These are phyloP conservation scores for Phylloscopus collybita DNA, from an alignment of 2,797 vertebrate species.

Conservation along the genomic window DNA sequence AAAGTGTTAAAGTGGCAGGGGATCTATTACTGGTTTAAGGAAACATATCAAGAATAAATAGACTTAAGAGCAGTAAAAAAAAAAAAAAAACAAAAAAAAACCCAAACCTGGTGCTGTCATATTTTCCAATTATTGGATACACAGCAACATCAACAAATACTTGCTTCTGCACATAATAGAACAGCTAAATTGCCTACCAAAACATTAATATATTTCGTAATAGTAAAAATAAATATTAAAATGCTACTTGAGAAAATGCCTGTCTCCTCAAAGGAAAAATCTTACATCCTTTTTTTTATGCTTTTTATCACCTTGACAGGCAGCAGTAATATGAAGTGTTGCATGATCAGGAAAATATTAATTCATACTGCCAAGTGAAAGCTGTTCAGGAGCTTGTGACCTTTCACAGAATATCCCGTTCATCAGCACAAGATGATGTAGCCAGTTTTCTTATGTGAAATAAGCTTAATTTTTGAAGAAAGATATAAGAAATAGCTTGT, in stretches of 20 bases:
- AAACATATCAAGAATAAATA: not conserved
- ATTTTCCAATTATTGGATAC: not conserved
- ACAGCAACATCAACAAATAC: not conserved
- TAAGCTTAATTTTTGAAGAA: not conserved
- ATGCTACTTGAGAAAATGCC: not conserved
- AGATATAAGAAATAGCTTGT: not conserved
- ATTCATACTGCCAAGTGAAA: not conserved
- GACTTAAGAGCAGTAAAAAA: not conserved
- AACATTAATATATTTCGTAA: not conserved
- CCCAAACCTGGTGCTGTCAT: not conserved
- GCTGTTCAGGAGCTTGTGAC: not conserved
- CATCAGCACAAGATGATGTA: not conserved
- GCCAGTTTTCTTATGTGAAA: not conserved
- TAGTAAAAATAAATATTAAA: slow-evolving; percentile 19
- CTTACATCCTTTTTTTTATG: not conserved
- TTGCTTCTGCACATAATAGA: not conserved
- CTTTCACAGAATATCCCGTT: not conserved
- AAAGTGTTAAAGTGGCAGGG: not conserved
- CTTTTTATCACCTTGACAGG: not conserved
- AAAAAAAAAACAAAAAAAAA: not conserved
- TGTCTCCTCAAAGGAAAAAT: not conserved
- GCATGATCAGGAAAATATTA: not conserved
- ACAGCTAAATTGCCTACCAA: slow-evolving; percentile 24
- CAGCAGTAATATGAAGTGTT: not conserved
- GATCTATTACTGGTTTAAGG: slow-evolving; percentile 27